A percentile compares a stretch with the other conserved stretches of the same genome.
These are phyloP conservation scores for Phasianus colchicus DNA, from an alignment of 2,113 vertebrate genomes.

Conservation along the genomic window DNA sequence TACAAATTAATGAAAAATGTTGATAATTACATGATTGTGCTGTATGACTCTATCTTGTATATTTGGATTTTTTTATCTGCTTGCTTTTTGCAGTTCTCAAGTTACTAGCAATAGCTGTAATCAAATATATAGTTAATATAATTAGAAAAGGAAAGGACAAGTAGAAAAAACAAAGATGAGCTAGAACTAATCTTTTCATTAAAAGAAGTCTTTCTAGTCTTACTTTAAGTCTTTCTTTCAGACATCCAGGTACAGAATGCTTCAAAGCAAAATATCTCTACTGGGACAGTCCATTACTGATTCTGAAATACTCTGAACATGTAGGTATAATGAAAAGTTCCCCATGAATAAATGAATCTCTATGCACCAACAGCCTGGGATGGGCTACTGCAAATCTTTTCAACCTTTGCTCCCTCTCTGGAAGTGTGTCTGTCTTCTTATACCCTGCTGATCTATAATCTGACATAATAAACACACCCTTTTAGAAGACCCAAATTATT, in stretches of 20 bases:
- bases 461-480: neutral
- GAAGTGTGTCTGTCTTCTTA: constrained; percentile 11
- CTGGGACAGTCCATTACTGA: neutral
- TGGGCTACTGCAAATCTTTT: constrained; percentile 27
- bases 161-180: neutral
- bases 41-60: neutral
- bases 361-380: neutral
- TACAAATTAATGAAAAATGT: neutral
- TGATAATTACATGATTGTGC: neutral
- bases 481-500: neutral
- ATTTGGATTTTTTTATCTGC: neutral
- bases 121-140: neutral
- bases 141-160: constrained; percentile 40
- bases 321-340: constrained; percentile 40
- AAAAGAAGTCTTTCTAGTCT: constrained; percentile 43
- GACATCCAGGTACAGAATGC: constrained; percentile 23
- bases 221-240: constrained; percentile 32
- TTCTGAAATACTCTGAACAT: neutral
- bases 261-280: constrained; percentile 29
- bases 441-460: constrained; percentile 12
- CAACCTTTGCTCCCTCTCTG: neutral
- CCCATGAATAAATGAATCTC: constrained; percentile 43
- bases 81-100: constrained; percentile 9
- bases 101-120: neutral
- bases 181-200: constrained; percentile 35